Base-by-base conservation (phyloP, 2,113 vertebrate species). In the Melanerpes aurifrons region DNA sequence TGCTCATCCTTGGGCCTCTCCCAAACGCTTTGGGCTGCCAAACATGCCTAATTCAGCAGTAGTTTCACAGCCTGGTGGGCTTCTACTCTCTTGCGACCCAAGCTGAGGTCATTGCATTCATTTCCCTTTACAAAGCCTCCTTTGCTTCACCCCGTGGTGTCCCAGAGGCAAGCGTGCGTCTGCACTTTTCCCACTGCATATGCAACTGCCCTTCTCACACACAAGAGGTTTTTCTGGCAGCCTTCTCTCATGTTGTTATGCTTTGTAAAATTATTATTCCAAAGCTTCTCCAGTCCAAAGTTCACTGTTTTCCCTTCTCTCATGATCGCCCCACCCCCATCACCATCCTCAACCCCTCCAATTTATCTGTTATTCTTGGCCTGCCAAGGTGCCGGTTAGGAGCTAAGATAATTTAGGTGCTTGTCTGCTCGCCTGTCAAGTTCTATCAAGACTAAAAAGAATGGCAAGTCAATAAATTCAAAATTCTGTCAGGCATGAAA, bases 21-120 rank as follows among this genome's bases (percentile, higher is more conserved):
- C 97, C 97, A 96, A 96, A 88, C 16, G 10, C 40, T 71, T 2
- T 2, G 0, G 80, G 76, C 91, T 96, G 95, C 91, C 95, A 97
- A 97, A 63, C 74, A 95, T 87, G 89, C 78, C 94, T 95, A 72
- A 94, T 97, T 94, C 76, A n/a, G 85, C 87, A 75, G 92, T 74
- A 87, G 93, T 96, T 95, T 96, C 96, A 86, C 96, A 93, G 97
- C 90, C 62, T 95, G 96, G 81, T 89, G 94, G 95, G 89, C 89
- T 97, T 94, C 95, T 97, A 91, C 93, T 97, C 97, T 95, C 82
- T 84, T 87, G 96, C 54, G 96, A 96, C 96, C 96, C 95, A 64
- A 21, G 16, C 90, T 97, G 96, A 97, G 95, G 88, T 97, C 96
- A 97, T 70, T 72, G 25, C 86, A 95, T 97, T 96, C 93, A 92